Conservation (phyloP, 1,140 invertebrate genomes). For the Aleiodes sp. region DNA sequence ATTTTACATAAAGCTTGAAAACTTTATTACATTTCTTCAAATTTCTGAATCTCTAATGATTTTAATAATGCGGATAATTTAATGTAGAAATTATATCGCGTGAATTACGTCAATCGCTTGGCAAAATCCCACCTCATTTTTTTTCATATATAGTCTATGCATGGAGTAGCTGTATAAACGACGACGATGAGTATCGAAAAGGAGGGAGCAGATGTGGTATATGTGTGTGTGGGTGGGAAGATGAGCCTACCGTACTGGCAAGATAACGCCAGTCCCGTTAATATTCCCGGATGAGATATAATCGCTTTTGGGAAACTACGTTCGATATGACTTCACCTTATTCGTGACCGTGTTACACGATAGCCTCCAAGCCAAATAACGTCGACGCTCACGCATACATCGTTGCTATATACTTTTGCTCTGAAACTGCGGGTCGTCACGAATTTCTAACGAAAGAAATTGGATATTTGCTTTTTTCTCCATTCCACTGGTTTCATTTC, state of each 20-base stretch:
- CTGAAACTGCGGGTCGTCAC: neutral
- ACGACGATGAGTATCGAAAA: constrained; percentile 15
- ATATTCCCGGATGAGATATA: constrained; percentile 4
- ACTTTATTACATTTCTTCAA: too few relatives aligned
- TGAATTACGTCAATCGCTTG: too few relatives aligned
- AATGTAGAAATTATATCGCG: too few relatives aligned
- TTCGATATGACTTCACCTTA: constrained; percentile 1
- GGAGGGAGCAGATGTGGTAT: too few relatives aligned
- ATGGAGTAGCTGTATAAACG: constrained; percentile 1
- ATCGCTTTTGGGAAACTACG: constrained; percentile 16
- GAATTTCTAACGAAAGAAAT: constrained; percentile 3
- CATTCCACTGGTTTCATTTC: neutral
- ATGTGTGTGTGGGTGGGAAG: neutral
- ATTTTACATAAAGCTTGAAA: too few relatives aligned
- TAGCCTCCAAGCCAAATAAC: constrained; percentile 13
- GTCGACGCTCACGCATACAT: constrained; percentile 6
- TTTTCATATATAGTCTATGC: neutral
- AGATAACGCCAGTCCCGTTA: constrained; percentile 11
- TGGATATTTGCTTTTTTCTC: constrained; percentile 1
- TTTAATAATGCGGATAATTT: too few relatives aligned
- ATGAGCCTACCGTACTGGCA: constrained; percentile 7
- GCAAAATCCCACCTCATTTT: neutral
- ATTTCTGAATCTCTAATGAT: too few relatives aligned
- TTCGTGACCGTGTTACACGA: constrained; percentile 20
- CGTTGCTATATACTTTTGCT: neutral